Evolutionary conservation across 2,888 invertebrate genomes (phyloP).

Genomic region (Zaprionus obscuricornis): DNA sequence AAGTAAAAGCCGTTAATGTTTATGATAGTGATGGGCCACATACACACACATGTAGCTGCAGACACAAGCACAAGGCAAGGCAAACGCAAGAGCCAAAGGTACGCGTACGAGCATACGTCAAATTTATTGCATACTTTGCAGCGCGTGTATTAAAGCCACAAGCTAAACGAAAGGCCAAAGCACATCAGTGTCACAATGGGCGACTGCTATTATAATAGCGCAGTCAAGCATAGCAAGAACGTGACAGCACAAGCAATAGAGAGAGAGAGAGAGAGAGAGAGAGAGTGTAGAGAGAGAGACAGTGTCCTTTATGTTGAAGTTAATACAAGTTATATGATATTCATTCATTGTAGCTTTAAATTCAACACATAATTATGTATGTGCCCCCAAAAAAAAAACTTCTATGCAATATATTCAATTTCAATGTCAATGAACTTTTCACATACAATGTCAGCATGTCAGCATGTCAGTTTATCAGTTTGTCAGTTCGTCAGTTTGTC

Average conservation of each 20-base stretch:
- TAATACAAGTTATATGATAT: too few species aligned
- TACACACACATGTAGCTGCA: constrained; percentile 9
- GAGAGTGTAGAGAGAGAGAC: background rate
- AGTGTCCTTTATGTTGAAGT: background rate
- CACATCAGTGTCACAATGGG: too few species aligned
- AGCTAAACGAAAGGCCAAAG: too few species aligned
- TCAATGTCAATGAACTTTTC: too few species aligned
- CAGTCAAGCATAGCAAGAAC: constrained; percentile 17
- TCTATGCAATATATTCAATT: too few species aligned
- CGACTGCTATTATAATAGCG: too few species aligned
- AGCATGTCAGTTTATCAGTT: too few species aligned
- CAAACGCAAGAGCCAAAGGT: constrained; percentile 12
- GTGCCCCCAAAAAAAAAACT: too few species aligned
- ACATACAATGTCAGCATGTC: too few species aligned
- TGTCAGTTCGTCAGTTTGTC: too few species aligned
- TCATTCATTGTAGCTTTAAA: too few species aligned
- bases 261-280: background rate
- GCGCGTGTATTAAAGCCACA: constrained; percentile 40
- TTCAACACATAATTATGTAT: too few species aligned
- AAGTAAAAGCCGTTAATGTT: constrained; percentile 77
- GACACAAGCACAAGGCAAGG: constrained; percentile 5
- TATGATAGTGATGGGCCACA: constrained; percentile 59
- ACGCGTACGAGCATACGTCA: constrained; percentile 34
- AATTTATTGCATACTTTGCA: constrained; percentile 72
- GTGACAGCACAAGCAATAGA: background rate